These are phyloP conservation scores for Caranx ignobilis DNA, from an alignment of 2,113 vertebrate genomes.

Conservation along the genomic window DNA sequence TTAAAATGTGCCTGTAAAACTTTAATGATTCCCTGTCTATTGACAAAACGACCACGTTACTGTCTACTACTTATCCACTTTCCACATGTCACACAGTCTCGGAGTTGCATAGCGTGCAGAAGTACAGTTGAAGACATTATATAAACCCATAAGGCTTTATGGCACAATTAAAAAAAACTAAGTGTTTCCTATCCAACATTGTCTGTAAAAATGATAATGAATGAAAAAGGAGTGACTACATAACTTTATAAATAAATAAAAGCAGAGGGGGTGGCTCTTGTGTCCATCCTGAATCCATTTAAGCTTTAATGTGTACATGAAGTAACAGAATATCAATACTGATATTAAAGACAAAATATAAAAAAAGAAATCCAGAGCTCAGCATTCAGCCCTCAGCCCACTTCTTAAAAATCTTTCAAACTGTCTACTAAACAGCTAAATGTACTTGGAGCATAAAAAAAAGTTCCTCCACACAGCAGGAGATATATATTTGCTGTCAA, in stretches of 20 bases:
- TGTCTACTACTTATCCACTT: conserved; percentile 31
- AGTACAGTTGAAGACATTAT: conserved; percentile 19
- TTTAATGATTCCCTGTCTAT: conserved; percentile 64
- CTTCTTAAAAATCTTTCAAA: not conserved
- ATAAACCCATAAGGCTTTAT: not conserved
- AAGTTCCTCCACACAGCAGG: not conserved
- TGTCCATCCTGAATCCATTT: not conserved
- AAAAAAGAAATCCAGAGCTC: not conserved
- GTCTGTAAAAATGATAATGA: not conserved
- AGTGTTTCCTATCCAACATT: not conserved
- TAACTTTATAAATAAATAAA: not conserved
- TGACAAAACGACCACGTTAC: conserved; percentile 52
- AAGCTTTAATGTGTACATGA: not conserved
- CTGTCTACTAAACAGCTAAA: not conserved
- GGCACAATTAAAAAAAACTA: not conserved
- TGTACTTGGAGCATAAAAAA: not conserved
- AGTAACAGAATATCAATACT: not conserved
- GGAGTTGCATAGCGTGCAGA: conserved; percentile 3
- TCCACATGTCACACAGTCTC: conserved; percentile 29
- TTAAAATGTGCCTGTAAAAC: conserved; percentile 70
- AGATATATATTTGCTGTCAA: not conserved
- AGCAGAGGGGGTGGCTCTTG: not conserved
- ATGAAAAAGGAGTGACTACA: not conserved
- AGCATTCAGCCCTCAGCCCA: not conserved
- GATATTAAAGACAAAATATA: too few relatives aligned